phyloP scores from a whole-genome alignment of 2,888 invertebrate species.

The Aleiodes alternator region DNA sequence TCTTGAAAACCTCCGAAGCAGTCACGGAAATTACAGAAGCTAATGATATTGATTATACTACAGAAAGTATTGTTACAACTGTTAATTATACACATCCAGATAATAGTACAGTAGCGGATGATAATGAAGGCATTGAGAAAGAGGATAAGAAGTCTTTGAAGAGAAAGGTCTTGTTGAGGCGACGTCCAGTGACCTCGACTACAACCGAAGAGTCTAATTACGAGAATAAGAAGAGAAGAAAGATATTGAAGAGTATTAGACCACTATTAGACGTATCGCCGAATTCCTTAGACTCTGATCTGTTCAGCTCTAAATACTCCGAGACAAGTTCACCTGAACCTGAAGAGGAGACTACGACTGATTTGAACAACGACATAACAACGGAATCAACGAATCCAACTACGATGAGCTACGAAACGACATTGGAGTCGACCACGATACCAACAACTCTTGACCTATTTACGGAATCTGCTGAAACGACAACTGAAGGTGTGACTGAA shows the following conservation, averaged over 20 bases:
- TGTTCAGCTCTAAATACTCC: slow-evolving; percentile 15
- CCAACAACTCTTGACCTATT: not conserved
- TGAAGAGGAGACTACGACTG: slow-evolving; percentile 5
- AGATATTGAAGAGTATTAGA: slow-evolving; percentile 65
- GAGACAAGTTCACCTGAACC: slow-evolving; percentile 10
- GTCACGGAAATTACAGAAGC: slow-evolving; percentile 21
- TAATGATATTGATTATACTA: slow-evolving; percentile 36
- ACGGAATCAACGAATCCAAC: not conserved
- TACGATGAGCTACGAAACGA: slow-evolving; percentile 38
- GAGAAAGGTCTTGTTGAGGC: slow-evolving; percentile 61
- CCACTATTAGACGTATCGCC: slow-evolving; percentile 49
- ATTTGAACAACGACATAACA: slow-evolving; percentile 19
- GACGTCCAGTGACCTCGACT: slow-evolving; percentile 53
- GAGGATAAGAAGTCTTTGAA: slow-evolving; percentile 50
- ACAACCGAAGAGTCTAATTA: slow-evolving; percentile 38
- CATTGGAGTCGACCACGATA: slow-evolving; percentile 5
- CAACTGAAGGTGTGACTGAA: not conserved
- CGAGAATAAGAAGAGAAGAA: slow-evolving; percentile 58
- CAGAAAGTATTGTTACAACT: slow-evolving; percentile 29
- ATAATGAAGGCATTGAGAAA: slow-evolving; percentile 9
- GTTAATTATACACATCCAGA: slow-evolving; percentile 15
- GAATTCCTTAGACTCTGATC: not conserved
- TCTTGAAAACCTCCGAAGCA: slow-evolving; percentile 17
- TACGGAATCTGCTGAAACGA: not conserved
- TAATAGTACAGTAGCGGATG: not conserved